phyloP scores from a whole-genome alignment of 2,113 vertebrate species.

The Odocoileus virginianus region DNA sequence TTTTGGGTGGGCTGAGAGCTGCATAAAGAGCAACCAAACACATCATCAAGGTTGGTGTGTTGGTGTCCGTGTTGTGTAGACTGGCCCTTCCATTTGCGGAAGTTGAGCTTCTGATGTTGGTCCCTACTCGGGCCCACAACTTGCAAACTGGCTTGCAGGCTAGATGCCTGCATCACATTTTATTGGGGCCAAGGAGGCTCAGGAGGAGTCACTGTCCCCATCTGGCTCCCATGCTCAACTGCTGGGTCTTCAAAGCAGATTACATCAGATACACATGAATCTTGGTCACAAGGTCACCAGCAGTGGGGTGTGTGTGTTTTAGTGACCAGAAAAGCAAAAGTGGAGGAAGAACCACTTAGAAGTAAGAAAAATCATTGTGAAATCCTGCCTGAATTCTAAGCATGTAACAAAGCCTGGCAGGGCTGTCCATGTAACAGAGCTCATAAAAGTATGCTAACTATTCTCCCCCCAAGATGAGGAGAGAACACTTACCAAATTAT shows the following conservation, averaged over 20 bases:
- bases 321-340: neutral
- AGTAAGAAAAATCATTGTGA: neutral
- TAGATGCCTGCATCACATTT: neutral
- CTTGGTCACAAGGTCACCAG: neutral
- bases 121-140: neutral
- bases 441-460: neutral
- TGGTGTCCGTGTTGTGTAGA: fast-evolving
- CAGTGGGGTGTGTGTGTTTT: neutral
- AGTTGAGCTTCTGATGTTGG: neutral
- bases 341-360: neutral
- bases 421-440: no score
- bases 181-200: neutral
- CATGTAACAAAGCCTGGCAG: neutral
- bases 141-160: neutral
- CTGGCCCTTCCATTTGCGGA: neutral
- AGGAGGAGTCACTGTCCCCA: neutral
- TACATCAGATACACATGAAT: neutral
- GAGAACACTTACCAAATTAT: neutral
- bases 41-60: no score
- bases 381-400: neutral
- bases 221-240: neutral
- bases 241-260: neutral
- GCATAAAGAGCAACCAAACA: neutral
- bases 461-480: neutral
- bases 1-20: neutral